A percentile compares a stretch with the other conserved stretches of the same genome.
Conservation (phyloP, 2,797 vertebrate genomes). For the Clarias laeviceps region DNA sequence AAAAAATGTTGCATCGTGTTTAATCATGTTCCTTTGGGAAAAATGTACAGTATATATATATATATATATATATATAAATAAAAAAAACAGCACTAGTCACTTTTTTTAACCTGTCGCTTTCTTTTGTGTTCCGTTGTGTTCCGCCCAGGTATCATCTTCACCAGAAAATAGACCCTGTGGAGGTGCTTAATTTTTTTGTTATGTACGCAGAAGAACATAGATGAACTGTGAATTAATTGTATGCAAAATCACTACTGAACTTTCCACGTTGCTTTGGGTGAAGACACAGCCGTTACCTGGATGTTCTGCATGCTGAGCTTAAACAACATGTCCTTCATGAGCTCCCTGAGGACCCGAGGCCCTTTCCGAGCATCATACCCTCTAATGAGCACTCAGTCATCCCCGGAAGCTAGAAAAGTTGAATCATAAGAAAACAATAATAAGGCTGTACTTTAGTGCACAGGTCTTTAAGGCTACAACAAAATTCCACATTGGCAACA, state of each 20-base stretch:
- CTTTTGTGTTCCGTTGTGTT: not conserved
- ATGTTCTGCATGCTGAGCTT: conserved; percentile 4
- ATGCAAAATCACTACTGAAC: conserved; percentile 6
- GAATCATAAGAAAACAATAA: conserved; percentile 33
- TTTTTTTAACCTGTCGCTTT: not conserved
- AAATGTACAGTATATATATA: too few relatives aligned
- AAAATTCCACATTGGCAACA: not conserved
- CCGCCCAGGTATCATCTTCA: not conserved
- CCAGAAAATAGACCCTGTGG: not conserved
- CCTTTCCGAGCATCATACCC: conserved; percentile 17
- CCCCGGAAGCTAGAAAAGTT: conserved; percentile 22
- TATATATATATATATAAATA: too few relatives aligned
- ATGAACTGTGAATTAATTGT: not conserved
- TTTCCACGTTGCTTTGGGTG: conserved; percentile 19
- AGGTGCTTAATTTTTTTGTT: not conserved
- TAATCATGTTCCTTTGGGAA: not conserved
- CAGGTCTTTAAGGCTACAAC: not conserved
- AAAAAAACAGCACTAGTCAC: not conserved
- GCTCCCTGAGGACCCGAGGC: conserved; percentile 27
- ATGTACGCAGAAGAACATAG: not conserved
- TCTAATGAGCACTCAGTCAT: conserved; percentile 16
- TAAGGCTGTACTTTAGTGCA: not conserved
- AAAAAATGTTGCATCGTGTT: not conserved
- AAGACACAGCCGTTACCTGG: conserved; percentile 12
- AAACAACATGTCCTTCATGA: conserved; percentile 26